Percentiles rank a stretch among this genome's conserved stretches.
Conservation (phyloP, 2,888 invertebrate genomes). For the Sinhomidia bicolor region DNA sequence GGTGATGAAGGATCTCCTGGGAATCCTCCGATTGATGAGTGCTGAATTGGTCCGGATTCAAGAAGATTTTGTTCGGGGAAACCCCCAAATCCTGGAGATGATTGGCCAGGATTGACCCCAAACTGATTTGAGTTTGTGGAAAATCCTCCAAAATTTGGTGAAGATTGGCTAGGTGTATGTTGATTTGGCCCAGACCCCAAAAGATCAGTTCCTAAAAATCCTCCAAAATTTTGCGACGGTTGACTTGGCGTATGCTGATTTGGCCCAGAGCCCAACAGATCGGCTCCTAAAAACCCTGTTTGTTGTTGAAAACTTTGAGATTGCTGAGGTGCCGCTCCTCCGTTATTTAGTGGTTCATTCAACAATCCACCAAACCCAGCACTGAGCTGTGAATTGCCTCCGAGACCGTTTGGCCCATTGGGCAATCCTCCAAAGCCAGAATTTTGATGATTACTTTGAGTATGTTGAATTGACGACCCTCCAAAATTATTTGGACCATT, state of each 20-base stretch:
- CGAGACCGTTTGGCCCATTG: neutral
- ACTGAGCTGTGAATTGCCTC: neutral
- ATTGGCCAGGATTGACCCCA: neutral
- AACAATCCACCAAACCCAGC: neutral
- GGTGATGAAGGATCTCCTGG: neutral
- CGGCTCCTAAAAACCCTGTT: neutral
- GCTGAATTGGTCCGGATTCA: neutral
- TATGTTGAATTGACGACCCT: neutral
- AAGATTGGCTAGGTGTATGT: neutral
- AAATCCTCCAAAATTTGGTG: slow-evolving; percentile 6
- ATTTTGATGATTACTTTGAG: neutral
- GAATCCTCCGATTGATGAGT: neutral
- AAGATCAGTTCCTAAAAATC: neutral
- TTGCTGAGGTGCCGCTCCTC: neutral
- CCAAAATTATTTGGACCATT: neutral
- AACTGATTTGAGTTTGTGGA: neutral
- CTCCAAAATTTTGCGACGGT: too few relatives aligned
- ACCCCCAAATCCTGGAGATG: neutral
- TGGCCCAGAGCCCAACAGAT: neutral
- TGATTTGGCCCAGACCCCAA: neutral
- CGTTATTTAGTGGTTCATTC: neutral
- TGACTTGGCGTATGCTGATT: neutral
- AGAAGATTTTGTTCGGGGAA: neutral
- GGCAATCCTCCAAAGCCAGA: slow-evolving; percentile 1
- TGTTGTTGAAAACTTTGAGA: neutral